Evolutionary conservation across 2,113 vertebrate species (phyloP).

Genomic region (Asarcornis scutulata): DNA sequence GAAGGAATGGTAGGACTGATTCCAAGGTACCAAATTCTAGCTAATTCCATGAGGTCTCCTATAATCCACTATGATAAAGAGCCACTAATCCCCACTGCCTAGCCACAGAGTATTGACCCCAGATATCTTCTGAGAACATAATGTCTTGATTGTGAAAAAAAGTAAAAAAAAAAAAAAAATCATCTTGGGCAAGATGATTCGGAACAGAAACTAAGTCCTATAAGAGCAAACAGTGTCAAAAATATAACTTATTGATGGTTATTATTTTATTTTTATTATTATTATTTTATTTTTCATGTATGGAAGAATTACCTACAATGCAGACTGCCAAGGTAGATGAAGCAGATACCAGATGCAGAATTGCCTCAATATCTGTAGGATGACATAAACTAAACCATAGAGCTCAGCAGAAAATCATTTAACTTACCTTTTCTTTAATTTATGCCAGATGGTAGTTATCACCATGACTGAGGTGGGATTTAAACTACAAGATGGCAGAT

Average conservation of each 20-base stretch:
- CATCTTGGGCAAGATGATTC: background rate
- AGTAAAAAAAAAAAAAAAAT: background rate
- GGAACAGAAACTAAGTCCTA: background rate
- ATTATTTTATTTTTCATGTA: background rate
- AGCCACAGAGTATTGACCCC: background rate
- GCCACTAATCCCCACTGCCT: background rate
- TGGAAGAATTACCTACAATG: background rate
- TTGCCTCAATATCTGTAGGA: background rate
- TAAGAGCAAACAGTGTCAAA: background rate
- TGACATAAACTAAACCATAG: background rate
- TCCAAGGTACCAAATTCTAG: background rate
- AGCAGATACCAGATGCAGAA: background rate
- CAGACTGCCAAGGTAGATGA: background rate
- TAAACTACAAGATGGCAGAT: background rate
- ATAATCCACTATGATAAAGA: background rate
- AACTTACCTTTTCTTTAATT: background rate
- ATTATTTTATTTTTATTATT: too few relatives aligned
- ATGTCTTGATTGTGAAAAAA: background rate
- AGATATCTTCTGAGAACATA: background rate
- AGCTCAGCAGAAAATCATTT: background rate
- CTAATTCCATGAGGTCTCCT: background rate
- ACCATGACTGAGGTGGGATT: background rate
- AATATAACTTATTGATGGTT: fast-evolving
- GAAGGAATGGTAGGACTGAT: background rate
- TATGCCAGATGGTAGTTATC: background rate